Base-by-base conservation (phyloP, 2,797 vertebrate species). In the Gymnoscopelus braueri region DNA sequence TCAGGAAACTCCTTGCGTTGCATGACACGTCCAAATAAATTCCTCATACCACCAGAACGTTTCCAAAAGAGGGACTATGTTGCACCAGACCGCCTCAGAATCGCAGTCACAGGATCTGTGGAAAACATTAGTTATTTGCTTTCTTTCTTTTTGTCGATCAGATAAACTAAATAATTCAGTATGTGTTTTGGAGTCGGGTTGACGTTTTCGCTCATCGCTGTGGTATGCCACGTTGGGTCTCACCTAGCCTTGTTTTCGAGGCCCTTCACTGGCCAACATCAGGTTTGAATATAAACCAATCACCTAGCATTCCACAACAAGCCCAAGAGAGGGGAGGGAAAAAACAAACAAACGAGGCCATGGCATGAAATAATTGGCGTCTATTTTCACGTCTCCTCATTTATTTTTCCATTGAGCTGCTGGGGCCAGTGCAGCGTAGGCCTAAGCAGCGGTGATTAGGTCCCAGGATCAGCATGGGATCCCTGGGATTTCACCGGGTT, bases 301-400 rank as follows among this genome's bases (percentile, higher is more conserved):
- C 56, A 80, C 72, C 74, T 57, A 26, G 24, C 65, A 52, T 63
- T 59, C 63, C 69, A 39, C n/a, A 71, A 61, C 66, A 74, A 72
- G 66, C 24, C 56, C 39, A 44, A 44, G 39, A 44, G 39, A 44
- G 8, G 39, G 8, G 39, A 44, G 39, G 5, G 5, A 47, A 64
- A 70, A 61, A 3, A 62, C 54, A 54, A 52, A 74, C 19, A 72
- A 50, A 35, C 53, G 72, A 67, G 59, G 51, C 54, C 26, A 39
- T 44, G 49, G 53, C 26, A 39, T 44, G 49, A 56, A 65, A 72
- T 78, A 68, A 78, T 62, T 69, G 54, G 55, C 52, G 39, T 0
- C 49, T 10, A 1, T 61, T 6, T 49, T 67, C 49, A 71, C 54
- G 69, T 71, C 78, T 56, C 44, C 29, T 60, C 14, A 11, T 61